Base-by-base conservation (phyloP, 2,113 vertebrate species). In the Dicerorhinus sumatrensis region DNA sequence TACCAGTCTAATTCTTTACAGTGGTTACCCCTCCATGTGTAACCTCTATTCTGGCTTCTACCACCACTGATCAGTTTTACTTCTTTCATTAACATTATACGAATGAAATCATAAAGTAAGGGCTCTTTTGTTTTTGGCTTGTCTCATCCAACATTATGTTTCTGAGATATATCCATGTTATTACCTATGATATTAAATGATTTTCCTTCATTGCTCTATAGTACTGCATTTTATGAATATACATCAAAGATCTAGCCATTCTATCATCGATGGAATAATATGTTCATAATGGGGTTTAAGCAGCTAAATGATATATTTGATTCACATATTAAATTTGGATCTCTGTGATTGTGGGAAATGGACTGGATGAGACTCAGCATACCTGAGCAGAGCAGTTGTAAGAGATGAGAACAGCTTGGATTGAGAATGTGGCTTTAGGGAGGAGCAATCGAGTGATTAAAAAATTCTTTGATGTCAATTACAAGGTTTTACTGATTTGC, bases 331-430 rank as follows among this genome's bases (percentile, higher is more conserved):
- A 46, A 96, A 83, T 54, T 29, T 83, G 33, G 9, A 20, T 63
- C 58, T 29, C 0, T 23, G 39, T 63, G 42, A 27, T n/a, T 46
- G 23, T 51, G 39, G 27, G 14, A 39, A 33, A 46, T 1, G 25
- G 60, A 18, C 13, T 36, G 13, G n/a, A 18, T 46, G 31, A 67
- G 25, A 20, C 31, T 8, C 0, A 13, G 31, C 1, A 0, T 13
- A 70, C 1, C 56, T n/a, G 14, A 29, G 8, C 60, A n/a, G 60
- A 96, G 5, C 20, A 6, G 42, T 8, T 72, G 4, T 42, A 65
- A 29, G 60, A 81, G 4, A 25, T 21, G 54, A 54, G 9, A 13
- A 42, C 27, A 58, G 14, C 25, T 23, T 51, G 14, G 21, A 5
- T 25, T 33, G 33, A 39, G 73, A 69, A 85, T 3, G 16, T 67